Evolutionary conservation across 2,888 invertebrate genomes (phyloP).

Genomic region (Ichneumoninae sp.): DNA sequence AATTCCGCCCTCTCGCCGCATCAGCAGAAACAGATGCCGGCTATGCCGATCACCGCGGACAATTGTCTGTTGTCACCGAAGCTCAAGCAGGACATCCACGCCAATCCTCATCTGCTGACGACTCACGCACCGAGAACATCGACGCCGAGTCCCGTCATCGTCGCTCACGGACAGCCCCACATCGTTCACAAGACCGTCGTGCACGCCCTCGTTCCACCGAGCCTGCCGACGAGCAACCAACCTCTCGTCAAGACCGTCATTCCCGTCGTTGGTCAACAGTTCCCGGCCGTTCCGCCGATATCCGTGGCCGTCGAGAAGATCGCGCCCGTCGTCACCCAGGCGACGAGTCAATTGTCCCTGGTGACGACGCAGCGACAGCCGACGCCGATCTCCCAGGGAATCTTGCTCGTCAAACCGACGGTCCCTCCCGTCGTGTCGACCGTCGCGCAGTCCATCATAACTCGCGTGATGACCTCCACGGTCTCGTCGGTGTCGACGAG

Average conservation of each 20-base stretch:
- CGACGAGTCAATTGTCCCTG: conserved; percentile 51
- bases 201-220: conserved; percentile 72
- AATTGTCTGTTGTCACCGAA: conserved; percentile 74
- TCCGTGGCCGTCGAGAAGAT: conserved; percentile 71
- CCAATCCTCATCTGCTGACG: conserved; percentile 88
- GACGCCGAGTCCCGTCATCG: conserved; percentile 85
- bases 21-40: conserved; percentile 72
- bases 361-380: conserved; percentile 62
- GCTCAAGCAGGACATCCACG: conserved; percentile 81
- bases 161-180: conserved; percentile 80
- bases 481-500: conserved; percentile 66
- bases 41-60: conserved; percentile 69
- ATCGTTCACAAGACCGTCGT: conserved; percentile 77
- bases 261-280: conserved; percentile 76
- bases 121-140: conserved; percentile 87
- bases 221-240: conserved; percentile 72
- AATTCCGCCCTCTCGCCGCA: conserved; percentile 74
- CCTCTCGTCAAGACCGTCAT: conserved; percentile 79
- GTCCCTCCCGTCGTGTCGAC: conserved; percentile 76
- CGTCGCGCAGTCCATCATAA: conserved; percentile 74
- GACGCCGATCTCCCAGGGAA: conserved; percentile 71
- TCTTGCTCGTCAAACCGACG: conserved; percentile 73
- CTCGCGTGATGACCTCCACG: conserved; percentile 72
- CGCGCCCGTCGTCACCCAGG: conserved; percentile 49
- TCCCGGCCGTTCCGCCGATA: conserved; percentile 62